Evolutionary conservation across 2,888 invertebrate species (phyloP), one percentile per base, ranked within the genome.

Genomic region (Danaus chrysippus): DNA sequence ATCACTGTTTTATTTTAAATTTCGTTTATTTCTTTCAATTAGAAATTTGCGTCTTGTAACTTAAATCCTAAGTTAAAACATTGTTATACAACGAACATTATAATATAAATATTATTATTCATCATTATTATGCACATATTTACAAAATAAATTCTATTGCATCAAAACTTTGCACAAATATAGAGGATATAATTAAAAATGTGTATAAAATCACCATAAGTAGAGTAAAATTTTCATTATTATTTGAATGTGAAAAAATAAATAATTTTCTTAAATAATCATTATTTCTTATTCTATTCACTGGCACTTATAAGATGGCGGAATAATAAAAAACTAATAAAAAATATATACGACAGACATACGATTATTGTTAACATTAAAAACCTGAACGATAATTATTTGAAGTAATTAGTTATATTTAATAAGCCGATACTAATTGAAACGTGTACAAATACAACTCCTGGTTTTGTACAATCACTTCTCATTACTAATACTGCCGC

Each of bases 111-210:
- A 79, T 78, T 79, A 79, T 77, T 82, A 78, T 76, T 76, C 76
- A 76, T 80, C 64, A 73, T 74, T 73, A 82, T 83, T 89, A 88
- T 88, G 87, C 88, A 89, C 88, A 89, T 89, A 89, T 89, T 89
- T 89, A 89, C 89, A 89, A 86, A 84, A 83, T 70, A 71, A 61
- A 76, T 73, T 76, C 72, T 78, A 84, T 85, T 84, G 77, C 78
- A 76, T 79, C 70, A 66, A 62, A 59, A 57, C 61, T 58, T 63
- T 65, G 62, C 64, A 67, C 68, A 65, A 57, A 61, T 62, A 59
- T 66, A 56, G 63, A 61, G 64, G 60, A 62, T 54, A 59, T 66
- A 68, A 66, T 60, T 68, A 66, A 70, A 59, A 65, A 66, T 60
- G 66, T 66, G 65, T 67, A 70, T 67, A 67, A 66, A 70, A 71